phyloP scores from a whole-genome alignment of 2,113 vertebrate genomes.

The Cyanoliseus patagonus region DNA sequence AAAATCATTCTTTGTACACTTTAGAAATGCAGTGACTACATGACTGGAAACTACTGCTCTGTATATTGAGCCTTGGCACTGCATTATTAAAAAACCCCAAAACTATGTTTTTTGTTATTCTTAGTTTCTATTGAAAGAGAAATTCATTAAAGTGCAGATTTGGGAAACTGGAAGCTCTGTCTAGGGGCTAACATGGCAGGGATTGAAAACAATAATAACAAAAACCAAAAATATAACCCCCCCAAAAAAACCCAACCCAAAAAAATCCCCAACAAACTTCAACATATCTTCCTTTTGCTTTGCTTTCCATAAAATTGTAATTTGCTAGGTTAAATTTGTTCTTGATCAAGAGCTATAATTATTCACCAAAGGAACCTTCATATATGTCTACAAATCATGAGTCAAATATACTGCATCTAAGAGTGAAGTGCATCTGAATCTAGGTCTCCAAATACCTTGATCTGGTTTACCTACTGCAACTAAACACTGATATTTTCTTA shows the following conservation, averaged over 20 bases:
- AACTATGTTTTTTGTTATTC: not conserved
- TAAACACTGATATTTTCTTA: not conserved
- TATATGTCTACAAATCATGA: not conserved
- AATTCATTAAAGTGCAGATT: not conserved
- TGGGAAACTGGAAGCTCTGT: not conserved
- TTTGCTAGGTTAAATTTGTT: not conserved
- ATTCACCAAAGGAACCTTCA: not conserved
- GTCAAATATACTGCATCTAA: not conserved
- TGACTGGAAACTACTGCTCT: not conserved
- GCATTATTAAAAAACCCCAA: not conserved
- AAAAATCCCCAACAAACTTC: not conserved
- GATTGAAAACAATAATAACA: not conserved
- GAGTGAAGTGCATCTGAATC: not conserved
- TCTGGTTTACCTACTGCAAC: not conserved
- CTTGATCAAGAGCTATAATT: not conserved
- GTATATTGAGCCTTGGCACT: not conserved
- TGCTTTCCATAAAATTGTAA: not conserved
- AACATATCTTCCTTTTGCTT: not conserved
- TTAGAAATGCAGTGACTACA: not conserved
- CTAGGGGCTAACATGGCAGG: accelerated
- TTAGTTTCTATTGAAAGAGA: not conserved
- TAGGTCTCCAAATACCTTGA: not conserved
- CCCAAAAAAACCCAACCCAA: not conserved
- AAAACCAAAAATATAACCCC: not conserved
- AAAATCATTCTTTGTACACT: not conserved